Conservation (phyloP, 2,113 vertebrate species). For the Clupea harengus region DNA sequence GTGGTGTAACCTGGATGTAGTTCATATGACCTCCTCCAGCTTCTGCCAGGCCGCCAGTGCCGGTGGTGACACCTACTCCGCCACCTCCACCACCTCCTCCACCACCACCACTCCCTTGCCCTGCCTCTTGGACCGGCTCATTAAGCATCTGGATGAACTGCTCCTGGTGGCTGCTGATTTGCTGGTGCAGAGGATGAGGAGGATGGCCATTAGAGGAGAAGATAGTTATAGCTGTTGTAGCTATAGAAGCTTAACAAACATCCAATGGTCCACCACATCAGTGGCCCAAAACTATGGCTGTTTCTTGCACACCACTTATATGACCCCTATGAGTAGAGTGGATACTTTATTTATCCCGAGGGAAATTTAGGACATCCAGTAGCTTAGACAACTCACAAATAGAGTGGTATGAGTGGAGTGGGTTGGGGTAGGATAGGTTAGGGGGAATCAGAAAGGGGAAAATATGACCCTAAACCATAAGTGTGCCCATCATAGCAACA, state of each 20-base stretch:
- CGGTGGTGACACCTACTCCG: constrained; percentile 56
- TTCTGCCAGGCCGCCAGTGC: constrained; percentile 58
- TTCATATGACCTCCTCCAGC: constrained; percentile 83
- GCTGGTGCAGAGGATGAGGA: constrained; percentile 63
- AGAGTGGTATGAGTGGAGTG: too few species aligned
- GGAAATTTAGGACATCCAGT: too few species aligned
- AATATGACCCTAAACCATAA: too few species aligned
- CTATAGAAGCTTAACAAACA: too few species aligned
- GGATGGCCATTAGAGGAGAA: not conserved
- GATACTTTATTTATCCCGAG: too few species aligned
- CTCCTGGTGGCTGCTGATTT: constrained; percentile 94
- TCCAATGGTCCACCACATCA: too few species aligned
- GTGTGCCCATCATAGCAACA: too few species aligned
- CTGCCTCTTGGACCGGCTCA: constrained; percentile 82
- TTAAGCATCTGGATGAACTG: constrained; percentile 98
- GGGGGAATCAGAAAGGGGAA: too few species aligned
- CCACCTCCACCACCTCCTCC: constrained; percentile 69
- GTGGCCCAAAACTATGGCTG: too few species aligned
- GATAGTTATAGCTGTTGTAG: not conserved
- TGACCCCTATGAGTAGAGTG: too few species aligned
- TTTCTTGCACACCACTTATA: not conserved
- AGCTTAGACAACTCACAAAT: too few species aligned
- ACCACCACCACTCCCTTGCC: constrained; percentile 68
- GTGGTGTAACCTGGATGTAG: constrained; percentile 97
- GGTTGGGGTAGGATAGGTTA: too few species aligned